Evolutionary conservation across 2,113 vertebrate genomes (phyloP), one percentile per base, ranked within the genome.

Genomic region (Casuarius casuarius): DNA sequence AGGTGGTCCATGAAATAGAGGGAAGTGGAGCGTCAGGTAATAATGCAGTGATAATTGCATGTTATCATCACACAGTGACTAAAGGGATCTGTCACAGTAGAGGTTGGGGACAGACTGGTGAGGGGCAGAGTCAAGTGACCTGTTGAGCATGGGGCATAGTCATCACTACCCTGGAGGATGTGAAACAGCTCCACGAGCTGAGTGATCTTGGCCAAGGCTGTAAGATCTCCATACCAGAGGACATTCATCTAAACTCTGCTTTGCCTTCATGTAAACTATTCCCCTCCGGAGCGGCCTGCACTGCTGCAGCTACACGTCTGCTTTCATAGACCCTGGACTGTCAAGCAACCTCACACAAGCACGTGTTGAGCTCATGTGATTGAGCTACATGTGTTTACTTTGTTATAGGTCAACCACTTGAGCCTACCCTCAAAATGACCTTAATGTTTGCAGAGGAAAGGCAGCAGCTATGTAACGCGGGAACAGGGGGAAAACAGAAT

Each of bases 401-500:
- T 96, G 31, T 54, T 90, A 86, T 94, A 88, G 95, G 74, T 95
- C 86, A 88, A 92, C 97, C 97, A 87, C 97, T 97, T 95, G 90
- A 96, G 92, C 80, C 96, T 98, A 97, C 97, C 97, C 97, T 97
- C 96, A 96, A 91, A 85, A 75, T 97, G 97, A 98, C 96, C 97
- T 97, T 96, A 96, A 94, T 97, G 96, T 95, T 97, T 98, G 96
- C 4, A 5, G 97, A 96, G 91, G 84, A 97, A 97, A 81, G 90
- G 81, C 88, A 89, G 91, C 79, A 95, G 79, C 89, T 98, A 97
- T 97, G 92, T 95, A 79, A 66, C 68, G 94, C 92, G 66, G 90
- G 65, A 93, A 84, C 42, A 94, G 85, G 68, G 68, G 72, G 75
- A 92, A 95, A 95, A 82, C 51, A 94, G 89, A 92, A 74, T 63